These are phyloP conservation scores for Lucilia sericata DNA, from an alignment of 1,140 invertebrate species.

Conservation along the genomic window DNA sequence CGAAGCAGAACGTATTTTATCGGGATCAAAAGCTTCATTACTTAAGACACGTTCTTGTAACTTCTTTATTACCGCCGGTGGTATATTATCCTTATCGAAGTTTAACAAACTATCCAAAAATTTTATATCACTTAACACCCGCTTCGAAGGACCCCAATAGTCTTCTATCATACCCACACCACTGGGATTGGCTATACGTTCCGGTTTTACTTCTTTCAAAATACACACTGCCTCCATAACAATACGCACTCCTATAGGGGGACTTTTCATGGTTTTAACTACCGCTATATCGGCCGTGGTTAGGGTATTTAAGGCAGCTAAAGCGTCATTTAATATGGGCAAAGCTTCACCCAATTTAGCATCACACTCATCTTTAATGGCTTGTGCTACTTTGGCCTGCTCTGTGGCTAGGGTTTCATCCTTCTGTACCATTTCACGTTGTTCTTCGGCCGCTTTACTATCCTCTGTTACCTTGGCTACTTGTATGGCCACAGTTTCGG, in stretches of 20 bases:
- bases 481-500: conserved; percentile 71
- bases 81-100: conserved; percentile 94
- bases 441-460: conserved; percentile 75
- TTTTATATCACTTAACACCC: conserved; percentile 89
- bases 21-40: conserved; percentile 91
- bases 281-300: conserved; percentile 93
- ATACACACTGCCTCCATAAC: conserved; percentile 98
- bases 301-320: conserved; percentile 90
- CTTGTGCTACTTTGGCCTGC: conserved; percentile 82
- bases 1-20: conserved; percentile 85
- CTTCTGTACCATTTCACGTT: conserved; percentile 66
- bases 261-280: conserved; percentile 98
- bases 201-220: conserved; percentile 76
- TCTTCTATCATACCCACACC: conserved; percentile 87
- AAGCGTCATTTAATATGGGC: conserved; percentile 91
- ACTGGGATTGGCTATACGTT: conserved; percentile 73
- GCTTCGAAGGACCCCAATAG: conserved; percentile 94
- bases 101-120: conserved; percentile 87
- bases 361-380: conserved; percentile 96
- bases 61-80: conserved; percentile 83
- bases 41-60: conserved; percentile 84
- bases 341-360: conserved; percentile 92
- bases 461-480: conserved; percentile 77
- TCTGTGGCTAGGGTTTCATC: conserved; percentile 79
- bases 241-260: conserved; percentile 91